Evolutionary conservation across 2,888 invertebrate species (phyloP).

Genomic region (Polia nebulosa): DNA sequence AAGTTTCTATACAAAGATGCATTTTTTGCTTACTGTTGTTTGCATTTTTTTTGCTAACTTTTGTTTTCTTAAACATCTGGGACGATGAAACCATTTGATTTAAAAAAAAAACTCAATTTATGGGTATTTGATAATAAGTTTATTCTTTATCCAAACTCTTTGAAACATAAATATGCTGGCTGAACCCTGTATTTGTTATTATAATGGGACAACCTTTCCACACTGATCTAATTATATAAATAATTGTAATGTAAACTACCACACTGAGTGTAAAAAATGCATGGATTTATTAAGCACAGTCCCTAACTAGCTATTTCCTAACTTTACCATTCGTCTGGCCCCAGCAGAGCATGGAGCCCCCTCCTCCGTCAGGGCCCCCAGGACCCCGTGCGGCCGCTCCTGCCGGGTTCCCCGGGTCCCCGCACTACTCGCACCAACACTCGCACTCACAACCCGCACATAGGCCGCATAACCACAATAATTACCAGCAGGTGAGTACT

Average conservation of each 20-base stretch:
- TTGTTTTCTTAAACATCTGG: no score
- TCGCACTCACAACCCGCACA: slow-evolving; percentile 85
- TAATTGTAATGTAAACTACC: no score
- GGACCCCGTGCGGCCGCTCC: slow-evolving; percentile 49
- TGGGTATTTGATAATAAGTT: no score
- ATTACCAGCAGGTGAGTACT: slow-evolving; percentile 74
- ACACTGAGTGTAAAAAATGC: neutral
- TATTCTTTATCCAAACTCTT: no score
- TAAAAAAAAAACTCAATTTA: no score
- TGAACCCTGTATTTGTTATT: no score
- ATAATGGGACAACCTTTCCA: no score
- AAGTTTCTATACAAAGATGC: no score
- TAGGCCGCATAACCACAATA: slow-evolving; percentile 72
- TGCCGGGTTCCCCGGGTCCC: slow-evolving; percentile 62
- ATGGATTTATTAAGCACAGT: neutral
- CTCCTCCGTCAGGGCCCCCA: slow-evolving; percentile 33
- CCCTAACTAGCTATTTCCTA: neutral
- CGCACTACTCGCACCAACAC: slow-evolving; percentile 87
- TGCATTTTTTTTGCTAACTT: no score
- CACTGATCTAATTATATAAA: no score
- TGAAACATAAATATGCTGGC: no score
- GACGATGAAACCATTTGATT: no score
- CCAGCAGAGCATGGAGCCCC: slow-evolving; percentile 76
- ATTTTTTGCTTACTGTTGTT: neutral
- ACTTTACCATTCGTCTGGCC: neutral